These are phyloP conservation scores for Crotalus adamanteus DNA, from an alignment of 2,797 vertebrate genomes.

Conservation along the genomic window DNA sequence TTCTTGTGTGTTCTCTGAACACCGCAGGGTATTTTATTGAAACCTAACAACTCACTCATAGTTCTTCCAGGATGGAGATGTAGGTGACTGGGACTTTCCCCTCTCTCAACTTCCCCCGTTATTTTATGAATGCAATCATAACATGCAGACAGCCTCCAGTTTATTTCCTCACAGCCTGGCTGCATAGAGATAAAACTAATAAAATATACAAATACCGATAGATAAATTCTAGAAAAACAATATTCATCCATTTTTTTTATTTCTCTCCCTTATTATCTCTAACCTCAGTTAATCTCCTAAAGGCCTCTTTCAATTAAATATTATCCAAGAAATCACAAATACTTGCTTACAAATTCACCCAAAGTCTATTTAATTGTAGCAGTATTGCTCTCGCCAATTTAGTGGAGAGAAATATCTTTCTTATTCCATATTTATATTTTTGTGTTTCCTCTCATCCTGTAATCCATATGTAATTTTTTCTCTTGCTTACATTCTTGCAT, in stretches of 20 bases:
- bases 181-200: no score
- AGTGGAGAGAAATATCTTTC: slow-evolving; percentile 28
- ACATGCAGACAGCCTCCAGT: background rate
- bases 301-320: slow-evolving; percentile 38
- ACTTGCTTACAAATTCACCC: slow-evolving; percentile 47
- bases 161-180: background rate
- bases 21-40: background rate
- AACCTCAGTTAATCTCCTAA: slow-evolving; percentile 23
- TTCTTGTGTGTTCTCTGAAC: background rate
- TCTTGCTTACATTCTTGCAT: background rate
- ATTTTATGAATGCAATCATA: background rate
- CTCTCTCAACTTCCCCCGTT: background rate
- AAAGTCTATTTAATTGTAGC: slow-evolving; percentile 33
- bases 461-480: slow-evolving; percentile 9
- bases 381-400: background rate
- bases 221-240: background rate
- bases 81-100: background rate
- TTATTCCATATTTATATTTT: slow-evolving; percentile 1
- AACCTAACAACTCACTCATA: background rate
- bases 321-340: slow-evolving; percentile 43
- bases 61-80: background rate
- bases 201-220: background rate
- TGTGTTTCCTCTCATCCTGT: background rate
- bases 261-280: slow-evolving; percentile 19
- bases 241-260: background rate